Evolutionary conservation across 2,888 invertebrate genomes (phyloP).

Genomic region (Drosophila nigritarsus): DNA sequence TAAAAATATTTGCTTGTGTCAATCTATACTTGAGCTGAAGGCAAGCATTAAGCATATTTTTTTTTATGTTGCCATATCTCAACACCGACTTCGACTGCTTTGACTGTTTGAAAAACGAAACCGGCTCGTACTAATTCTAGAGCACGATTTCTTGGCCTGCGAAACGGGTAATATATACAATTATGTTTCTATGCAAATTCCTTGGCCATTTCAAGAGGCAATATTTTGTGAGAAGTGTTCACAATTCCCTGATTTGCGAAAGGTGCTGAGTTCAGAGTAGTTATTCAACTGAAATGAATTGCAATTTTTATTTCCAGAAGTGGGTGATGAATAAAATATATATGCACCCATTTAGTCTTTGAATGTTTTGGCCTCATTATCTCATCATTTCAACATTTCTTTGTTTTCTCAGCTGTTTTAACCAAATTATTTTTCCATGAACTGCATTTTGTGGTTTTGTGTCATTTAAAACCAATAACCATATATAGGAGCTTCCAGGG

Average conservation of each 20-base stretch:
- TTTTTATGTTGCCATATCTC: background rate
- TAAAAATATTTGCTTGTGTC: conserved; percentile 20
- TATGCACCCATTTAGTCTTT: background rate
- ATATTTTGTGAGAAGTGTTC: background rate
- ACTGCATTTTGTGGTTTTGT: background rate
- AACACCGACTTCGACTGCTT: background rate
- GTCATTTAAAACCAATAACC: background rate
- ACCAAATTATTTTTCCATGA: background rate
- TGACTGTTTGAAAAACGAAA: conserved; percentile 42
- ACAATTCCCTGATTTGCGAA: conserved; percentile 1
- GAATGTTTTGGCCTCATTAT: background rate
- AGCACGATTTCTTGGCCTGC: conserved; percentile 45
- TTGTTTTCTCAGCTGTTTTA: background rate
- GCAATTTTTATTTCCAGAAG: conserved; percentile 5
- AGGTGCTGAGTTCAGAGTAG: conserved; percentile 5
- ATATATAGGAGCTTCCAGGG: background rate
- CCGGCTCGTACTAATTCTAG: conserved; percentile 65
- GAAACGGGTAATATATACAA: conserved; percentile 13
- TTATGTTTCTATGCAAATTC: conserved; percentile 50
- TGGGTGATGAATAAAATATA: background rate
- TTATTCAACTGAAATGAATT: background rate
- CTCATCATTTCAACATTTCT: background rate
- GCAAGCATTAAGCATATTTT: conserved; percentile 20
- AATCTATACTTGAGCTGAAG: conserved; percentile 46
- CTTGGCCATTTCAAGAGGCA: background rate